These are phyloP conservation scores for Ips typographus DNA, from an alignment of 1,140 invertebrate species.

Conservation along the genomic window DNA sequence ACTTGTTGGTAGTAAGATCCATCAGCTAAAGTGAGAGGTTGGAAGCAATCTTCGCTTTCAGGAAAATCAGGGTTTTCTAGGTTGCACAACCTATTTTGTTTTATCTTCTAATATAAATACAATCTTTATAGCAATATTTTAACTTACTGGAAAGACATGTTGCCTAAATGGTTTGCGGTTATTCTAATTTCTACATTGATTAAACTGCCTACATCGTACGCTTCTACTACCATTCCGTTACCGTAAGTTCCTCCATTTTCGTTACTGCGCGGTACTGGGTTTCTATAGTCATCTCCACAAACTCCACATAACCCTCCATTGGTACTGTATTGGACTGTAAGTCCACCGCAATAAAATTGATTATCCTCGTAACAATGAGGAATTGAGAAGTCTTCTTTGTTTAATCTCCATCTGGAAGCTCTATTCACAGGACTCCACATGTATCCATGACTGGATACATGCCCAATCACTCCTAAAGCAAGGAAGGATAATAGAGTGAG, in stretches of 20 bases:
- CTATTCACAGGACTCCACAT: conserved; percentile 69
- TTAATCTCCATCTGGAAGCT: conserved; percentile 65
- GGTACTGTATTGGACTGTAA: conserved; percentile 50
- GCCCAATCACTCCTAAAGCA: neutral
- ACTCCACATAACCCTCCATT: conserved; percentile 52
- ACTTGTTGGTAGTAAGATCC: conserved; percentile 49
- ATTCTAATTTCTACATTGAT: conserved; percentile 51
- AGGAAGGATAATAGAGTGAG: neutral
- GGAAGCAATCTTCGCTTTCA: conserved; percentile 65
- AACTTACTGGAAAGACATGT: conserved; percentile 49
- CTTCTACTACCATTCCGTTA: conserved; percentile 51
- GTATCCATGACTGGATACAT: conserved; percentile 64
- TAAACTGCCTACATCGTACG: conserved; percentile 42
- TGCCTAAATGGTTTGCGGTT: conserved; percentile 56
- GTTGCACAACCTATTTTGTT: conserved; percentile 55
- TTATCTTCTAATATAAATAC: neutral
- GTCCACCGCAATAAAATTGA: conserved; percentile 67
- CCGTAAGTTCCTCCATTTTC: conserved; percentile 59
- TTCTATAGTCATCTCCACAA: conserved; percentile 51
- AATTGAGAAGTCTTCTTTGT: conserved; percentile 53
- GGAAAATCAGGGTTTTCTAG: conserved; percentile 47
- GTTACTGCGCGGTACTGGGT: conserved; percentile 54
- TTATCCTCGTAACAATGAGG: conserved; percentile 67
- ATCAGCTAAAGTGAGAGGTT: conserved; percentile 56
- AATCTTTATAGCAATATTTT: neutral